These are phyloP conservation scores for Chelonia mydas DNA, from an alignment of 2,797 vertebrate species.

Conservation along the genomic window DNA sequence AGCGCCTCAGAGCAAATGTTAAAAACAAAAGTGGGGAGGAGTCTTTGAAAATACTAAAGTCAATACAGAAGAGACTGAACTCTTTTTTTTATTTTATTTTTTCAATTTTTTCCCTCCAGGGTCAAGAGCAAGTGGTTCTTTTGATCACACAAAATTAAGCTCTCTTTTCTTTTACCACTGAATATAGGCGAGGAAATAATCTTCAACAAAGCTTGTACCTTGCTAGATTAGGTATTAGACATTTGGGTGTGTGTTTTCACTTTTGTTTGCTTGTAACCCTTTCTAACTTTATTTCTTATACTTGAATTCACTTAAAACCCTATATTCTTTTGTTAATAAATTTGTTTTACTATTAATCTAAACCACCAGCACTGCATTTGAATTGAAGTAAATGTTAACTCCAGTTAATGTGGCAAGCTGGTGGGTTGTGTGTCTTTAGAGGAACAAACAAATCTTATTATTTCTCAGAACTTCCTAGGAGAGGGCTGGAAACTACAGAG, in stretches of 20 bases:
- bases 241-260: no score
- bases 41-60: background rate
- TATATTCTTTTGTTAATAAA: background rate
- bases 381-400: background rate
- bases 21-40: background rate
- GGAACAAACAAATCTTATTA: background rate
- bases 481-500: background rate
- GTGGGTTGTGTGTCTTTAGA: background rate
- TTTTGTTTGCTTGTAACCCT: background rate
- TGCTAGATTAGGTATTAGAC: background rate
- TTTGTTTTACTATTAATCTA: background rate
- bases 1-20: background rate
- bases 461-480: background rate
- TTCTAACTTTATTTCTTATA: background rate
- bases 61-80: background rate
- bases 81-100: background rate
- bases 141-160: background rate
- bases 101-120: background rate
- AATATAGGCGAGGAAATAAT: background rate
- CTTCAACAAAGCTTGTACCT: background rate
- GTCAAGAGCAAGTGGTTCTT: background rate
- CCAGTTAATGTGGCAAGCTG: background rate
- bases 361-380: background rate
- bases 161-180: background rate
- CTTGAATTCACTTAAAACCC: background rate